A percentile compares a stretch with the other conserved stretches of the same genome.
These are phyloP conservation scores for Caenorhabditis sp. DNA, from an alignment of 2,888 invertebrate genomes.

Conservation along the genomic window DNA sequence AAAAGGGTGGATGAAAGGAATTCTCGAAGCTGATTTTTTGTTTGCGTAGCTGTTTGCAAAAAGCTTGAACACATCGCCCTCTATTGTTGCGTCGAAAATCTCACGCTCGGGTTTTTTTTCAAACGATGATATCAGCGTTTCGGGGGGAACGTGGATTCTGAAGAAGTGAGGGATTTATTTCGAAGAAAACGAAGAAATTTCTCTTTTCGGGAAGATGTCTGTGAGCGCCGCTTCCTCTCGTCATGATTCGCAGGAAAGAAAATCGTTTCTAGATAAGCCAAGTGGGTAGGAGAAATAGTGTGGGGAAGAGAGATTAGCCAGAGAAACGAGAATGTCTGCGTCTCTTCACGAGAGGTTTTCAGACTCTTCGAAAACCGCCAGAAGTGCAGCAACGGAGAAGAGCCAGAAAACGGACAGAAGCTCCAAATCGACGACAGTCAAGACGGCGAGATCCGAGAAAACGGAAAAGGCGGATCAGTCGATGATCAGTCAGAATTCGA, in stretches of 20 bases:
- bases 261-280: constrained; percentile 61
- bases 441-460: constrained; percentile 9
- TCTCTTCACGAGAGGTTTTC: neutral
- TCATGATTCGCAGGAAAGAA: constrained; percentile 59
- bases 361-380: constrained; percentile 56
- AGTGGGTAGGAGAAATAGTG: constrained; percentile 20
- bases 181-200: constrained; percentile 16
- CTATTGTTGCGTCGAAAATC: constrained; percentile 32
- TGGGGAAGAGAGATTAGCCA: neutral
- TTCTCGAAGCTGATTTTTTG: constrained; percentile 6
- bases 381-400: constrained; percentile 46
- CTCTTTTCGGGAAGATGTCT: constrained; percentile 47
- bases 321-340: neutral
- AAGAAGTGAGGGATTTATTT: constrained; percentile 27
- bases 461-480: constrained; percentile 3
- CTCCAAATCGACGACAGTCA: constrained; percentile 1
- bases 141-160: neutral
- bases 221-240: constrained; percentile 41
- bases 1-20: neutral
- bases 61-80: constrained; percentile 50
- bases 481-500: constrained; percentile 23
- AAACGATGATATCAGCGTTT: constrained; percentile 21
- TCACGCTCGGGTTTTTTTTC: neutral
- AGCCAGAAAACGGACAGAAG: constrained; percentile 25
- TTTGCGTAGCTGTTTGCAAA: constrained; percentile 46